phyloP scores from a whole-genome alignment of 2,888 invertebrate species.

The Prosapia bicincta region DNA sequence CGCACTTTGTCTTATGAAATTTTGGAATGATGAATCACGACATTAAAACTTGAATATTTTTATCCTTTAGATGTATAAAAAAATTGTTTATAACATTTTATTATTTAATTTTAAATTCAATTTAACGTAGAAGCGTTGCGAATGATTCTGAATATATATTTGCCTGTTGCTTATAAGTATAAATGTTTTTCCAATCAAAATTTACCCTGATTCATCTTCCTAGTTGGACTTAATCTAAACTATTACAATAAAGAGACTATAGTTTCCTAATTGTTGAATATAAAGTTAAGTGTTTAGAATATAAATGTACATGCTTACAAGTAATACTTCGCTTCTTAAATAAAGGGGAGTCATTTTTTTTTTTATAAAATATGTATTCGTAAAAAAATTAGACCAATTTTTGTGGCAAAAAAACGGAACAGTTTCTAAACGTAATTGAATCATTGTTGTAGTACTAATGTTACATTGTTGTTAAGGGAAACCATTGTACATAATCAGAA shows the following conservation, averaged over 20 bases:
- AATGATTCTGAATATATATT: neutral
- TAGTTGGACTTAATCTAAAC: neutral
- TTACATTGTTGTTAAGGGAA: neutral
- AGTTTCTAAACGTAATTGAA: neutral
- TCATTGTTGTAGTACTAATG: neutral
- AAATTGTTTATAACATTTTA: too few species aligned
- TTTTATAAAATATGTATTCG: slow-evolving; percentile 13
- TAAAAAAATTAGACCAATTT: slow-evolving; percentile 19
- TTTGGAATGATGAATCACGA: neutral
- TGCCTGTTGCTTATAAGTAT: neutral
- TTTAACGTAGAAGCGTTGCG: neutral
- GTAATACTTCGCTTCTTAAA: slow-evolving; percentile 21
- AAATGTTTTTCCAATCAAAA: neutral
- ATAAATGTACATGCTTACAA: slow-evolving; percentile 13
- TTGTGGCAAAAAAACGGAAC: neutral
- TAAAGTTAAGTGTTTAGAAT: slow-evolving; percentile 25
- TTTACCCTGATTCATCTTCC: neutral
- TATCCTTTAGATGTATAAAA: too few species aligned
- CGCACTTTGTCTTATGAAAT: too few species aligned
- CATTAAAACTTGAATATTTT: too few species aligned
- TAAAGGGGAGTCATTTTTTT: slow-evolving; percentile 19
- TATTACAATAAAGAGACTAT: slow-evolving; percentile 21
- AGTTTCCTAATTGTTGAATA: slow-evolving; percentile 23
- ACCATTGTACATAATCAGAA: neutral
- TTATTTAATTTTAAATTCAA: too few species aligned